These are phyloP conservation scores for Baryphthengus martii DNA, from an alignment of 2,113 vertebrate genomes.

Conservation along the genomic window DNA sequence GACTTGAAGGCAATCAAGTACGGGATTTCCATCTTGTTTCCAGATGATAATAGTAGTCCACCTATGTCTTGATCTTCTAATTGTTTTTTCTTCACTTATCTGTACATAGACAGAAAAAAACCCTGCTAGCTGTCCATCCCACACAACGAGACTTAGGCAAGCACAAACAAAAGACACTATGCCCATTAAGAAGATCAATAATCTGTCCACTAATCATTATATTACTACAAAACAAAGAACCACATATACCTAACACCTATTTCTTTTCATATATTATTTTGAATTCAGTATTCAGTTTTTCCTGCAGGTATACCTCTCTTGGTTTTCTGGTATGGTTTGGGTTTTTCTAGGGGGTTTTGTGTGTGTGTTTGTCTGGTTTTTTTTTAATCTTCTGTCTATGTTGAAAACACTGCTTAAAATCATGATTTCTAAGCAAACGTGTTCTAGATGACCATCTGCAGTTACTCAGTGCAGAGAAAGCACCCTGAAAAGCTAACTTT, in stretches of 20 bases:
- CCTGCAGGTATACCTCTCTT: not conserved
- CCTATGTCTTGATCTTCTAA: not conserved
- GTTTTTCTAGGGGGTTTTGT: no score
- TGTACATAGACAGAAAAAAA: not conserved
- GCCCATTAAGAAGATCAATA: not conserved
- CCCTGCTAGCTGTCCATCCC: not conserved
- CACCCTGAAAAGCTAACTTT: not conserved
- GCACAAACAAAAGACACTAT: not conserved
- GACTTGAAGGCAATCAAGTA: not conserved
- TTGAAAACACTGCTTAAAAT: not conserved
- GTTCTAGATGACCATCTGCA: not conserved
- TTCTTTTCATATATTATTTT: not conserved
- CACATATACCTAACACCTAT: not conserved
- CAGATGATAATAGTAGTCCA: not conserved
- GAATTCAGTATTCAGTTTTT: not conserved
- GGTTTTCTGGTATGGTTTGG: not conserved
- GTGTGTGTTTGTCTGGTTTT: not conserved
- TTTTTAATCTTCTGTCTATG: not conserved
- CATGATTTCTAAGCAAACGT: not conserved
- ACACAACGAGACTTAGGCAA: not conserved
- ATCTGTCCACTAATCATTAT: not conserved
- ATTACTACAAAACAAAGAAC: not conserved
- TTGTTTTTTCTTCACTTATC: not conserved
- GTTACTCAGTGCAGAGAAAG: not conserved
- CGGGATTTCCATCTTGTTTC: not conserved